Evolutionary conservation across 2,888 invertebrate genomes (phyloP).

Genomic region (Heliconius erato): DNA sequence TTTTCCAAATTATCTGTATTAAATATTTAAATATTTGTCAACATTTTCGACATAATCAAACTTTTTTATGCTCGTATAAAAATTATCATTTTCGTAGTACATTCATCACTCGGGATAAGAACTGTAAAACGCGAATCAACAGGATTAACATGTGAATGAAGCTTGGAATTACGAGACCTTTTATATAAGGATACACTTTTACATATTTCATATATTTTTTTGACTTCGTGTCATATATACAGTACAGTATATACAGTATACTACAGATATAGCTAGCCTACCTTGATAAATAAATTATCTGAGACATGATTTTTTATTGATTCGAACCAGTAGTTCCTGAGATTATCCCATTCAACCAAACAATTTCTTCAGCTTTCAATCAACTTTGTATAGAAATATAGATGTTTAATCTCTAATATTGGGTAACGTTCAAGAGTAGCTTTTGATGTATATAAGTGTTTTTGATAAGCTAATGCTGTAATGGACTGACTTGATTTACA

Average conservation of each 20-base stretch:
- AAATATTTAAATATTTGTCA: too few relatives aligned
- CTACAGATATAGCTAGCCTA: neutral
- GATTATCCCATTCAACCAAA: neutral
- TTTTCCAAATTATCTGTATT: neutral
- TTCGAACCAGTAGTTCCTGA: neutral
- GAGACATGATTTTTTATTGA: too few relatives aligned
- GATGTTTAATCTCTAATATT: constrained; percentile 4
- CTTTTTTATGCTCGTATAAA: neutral
- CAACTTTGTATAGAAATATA: neutral
- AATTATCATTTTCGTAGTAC: neutral
- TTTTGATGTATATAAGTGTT: constrained; percentile 6
- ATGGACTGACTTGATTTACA: constrained; percentile 16
- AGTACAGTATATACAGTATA: too few relatives aligned
- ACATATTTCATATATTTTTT: neutral
- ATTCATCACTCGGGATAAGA: constrained; percentile 33
- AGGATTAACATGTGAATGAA: constrained; percentile 50
- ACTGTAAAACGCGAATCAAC: constrained; percentile 49
- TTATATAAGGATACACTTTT: neutral
- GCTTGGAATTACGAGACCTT: constrained; percentile 19
- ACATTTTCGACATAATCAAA: too few relatives aligned
- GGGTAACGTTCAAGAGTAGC: constrained; percentile 7
- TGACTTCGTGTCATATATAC: neutral
- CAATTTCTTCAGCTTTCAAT: neutral
- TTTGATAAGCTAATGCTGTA: constrained; percentile 27
- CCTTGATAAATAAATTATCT: too few relatives aligned